Evolutionary conservation across 2,113 vertebrate genomes (phyloP), one percentile per base, ranked within the genome.

Genomic region (Todiramphus chloris): DNA sequence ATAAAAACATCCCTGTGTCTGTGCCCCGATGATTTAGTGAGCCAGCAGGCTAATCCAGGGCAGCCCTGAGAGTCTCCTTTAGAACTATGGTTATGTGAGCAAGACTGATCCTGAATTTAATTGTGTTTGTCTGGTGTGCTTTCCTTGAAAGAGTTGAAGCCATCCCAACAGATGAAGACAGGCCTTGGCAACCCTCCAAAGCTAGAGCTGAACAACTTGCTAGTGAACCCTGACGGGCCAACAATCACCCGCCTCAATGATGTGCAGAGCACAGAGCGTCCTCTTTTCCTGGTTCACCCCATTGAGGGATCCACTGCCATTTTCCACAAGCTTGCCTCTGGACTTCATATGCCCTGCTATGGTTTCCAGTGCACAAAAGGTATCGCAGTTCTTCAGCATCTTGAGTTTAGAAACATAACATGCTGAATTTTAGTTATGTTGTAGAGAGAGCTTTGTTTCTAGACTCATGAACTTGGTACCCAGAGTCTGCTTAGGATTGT

Each of bases 361-460:
- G 99, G 99, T 50, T 96, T 99, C 39, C 99, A 99, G 97, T 99
- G 99, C 96, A 99, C 99, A 12, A 98, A 97, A 98, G 99, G 99
- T 99, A 98, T 10, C 18, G 64, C 14, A 11, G 53, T 91, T 83
- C 37, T 89, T 90, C 27, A 39, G 55, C 27, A 30, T 84, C 25
- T 59, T 58, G 44, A 80, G 33, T 77, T 53, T 74, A 28, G 75
- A 86, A 70, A 51, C 10, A 12, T 43, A 72, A 60, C 20, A 31
- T 46, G 80, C 63, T 70, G 53, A 35, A 48, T 59, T 64, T 30
- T 56, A 51, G 28, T 87, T 63, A 27, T 50, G 6, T 87, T 78
- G 9, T 6, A 64, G 43, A 63, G 43, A 81, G 33, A 15, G 24
- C 21, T 86, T 76, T 88, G n/a, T 64, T 76, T 81, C 20, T 81